These are phyloP conservation scores for Chlorocebus sabaeus DNA, from an alignment of 2,113 vertebrate species.

Conservation along the genomic window DNA sequence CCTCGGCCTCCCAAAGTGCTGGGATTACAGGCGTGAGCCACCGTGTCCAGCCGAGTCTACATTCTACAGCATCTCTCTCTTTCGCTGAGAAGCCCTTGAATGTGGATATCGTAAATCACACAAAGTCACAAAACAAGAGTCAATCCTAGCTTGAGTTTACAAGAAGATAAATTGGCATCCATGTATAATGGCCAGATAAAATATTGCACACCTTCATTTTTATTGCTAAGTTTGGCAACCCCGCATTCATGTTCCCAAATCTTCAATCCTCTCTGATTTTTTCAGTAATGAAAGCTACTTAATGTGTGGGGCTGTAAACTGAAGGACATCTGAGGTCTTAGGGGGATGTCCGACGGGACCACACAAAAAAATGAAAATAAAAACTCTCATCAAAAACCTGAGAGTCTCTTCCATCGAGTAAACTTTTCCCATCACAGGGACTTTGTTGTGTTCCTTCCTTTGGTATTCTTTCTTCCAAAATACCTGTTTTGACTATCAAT, in stretches of 20 bases:
- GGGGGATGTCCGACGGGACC: background rate
- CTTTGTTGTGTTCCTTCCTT: background rate
- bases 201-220: background rate
- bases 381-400: background rate
- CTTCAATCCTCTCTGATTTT: background rate
- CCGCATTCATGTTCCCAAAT: background rate
- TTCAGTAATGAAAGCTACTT: background rate
- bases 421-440: background rate
- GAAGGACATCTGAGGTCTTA: background rate
- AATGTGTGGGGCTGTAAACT: background rate
- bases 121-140: background rate
- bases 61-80: background rate
- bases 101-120: background rate
- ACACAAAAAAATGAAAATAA: background rate
- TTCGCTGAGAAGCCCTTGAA: background rate
- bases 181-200: background rate
- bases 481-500: background rate
- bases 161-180: background rate
- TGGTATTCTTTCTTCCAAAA: background rate
- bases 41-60: background rate
- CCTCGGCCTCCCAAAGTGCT: too few relatives aligned
- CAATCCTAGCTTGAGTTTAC: background rate
- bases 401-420: background rate
- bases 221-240: background rate
- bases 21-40: too few relatives aligned